phyloP scores from a whole-genome alignment of 2,113 vertebrate genomes.

The Pteruthius melanotis region DNA sequence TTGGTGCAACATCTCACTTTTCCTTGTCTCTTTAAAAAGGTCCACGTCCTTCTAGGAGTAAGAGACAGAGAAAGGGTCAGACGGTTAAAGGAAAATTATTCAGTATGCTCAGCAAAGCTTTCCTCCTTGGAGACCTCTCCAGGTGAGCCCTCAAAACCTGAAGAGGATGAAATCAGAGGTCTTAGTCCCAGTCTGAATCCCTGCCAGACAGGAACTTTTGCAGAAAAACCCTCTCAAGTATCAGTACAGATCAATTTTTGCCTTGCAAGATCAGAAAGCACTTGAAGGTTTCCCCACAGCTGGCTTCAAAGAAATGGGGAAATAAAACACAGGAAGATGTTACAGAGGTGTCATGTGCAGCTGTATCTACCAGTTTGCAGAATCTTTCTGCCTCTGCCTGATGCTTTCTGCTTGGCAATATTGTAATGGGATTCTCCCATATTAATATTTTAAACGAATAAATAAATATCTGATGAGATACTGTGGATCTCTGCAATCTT shows the following conservation, averaged over 20 bases:
- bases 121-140: neutral
- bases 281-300: neutral
- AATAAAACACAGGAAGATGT: neutral
- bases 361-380: neutral
- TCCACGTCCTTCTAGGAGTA: neutral
- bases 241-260: neutral
- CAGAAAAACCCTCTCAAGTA: neutral
- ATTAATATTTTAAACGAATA: constrained; percentile 62
- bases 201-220: neutral
- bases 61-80: neutral
- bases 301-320: neutral
- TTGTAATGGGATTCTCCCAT: constrained; percentile 38
- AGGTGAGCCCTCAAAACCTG: neutral
- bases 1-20: neutral
- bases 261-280: neutral
- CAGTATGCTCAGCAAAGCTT: neutral
- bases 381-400: neutral
- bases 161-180: neutral
- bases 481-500: neutral
- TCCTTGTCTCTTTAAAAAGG: neutral
- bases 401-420: neutral
- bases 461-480: constrained; percentile 61
- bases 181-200: neutral
- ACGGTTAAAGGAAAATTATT: neutral
- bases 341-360: neutral